Base-by-base conservation (phyloP, 2,888 invertebrate genomes). In the Pseudococcus jackbeardsleyi region DNA sequence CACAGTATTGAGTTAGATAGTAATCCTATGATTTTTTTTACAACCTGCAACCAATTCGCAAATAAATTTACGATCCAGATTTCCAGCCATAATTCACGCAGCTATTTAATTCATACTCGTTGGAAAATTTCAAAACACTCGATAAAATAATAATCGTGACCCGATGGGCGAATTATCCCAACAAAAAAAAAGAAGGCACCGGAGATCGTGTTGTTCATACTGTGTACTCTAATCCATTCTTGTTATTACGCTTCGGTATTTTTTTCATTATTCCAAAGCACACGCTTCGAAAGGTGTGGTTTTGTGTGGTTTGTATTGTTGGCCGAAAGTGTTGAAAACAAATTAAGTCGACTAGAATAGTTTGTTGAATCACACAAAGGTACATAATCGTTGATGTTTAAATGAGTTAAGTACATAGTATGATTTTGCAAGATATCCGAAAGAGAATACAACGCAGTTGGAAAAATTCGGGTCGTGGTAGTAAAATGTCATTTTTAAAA, bases 281-380 rank as follows among this genome's bases (percentile, higher is more conserved):
- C 79, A 72, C 68, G 68, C 79, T 42, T 79, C 42, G 42, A 79
- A 79, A 79, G 79, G 79, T 79, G 79, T 79, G 79, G 79, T 79
- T 79, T 59, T 79, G 79, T 79, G 79, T 42, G 79, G 79, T 79
- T 79, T 79, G 42, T 42, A 79, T 79, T 79, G 79, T 79, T 79
- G 33, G 68, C 79, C 1, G 46, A 79, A 79, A 79, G 79, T 42
- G 79, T 79, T 79, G 79, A 79, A 79, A 79, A 79, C 79, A 79
- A 79, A 79, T 79, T 79, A 42, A 42, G 79, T 79, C 42, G n/a
- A 42, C 79, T 46, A 79, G 79, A 79, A 79, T 79, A 33, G 26
- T 59, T 19, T 1, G 19, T n/a, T 59, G 5, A 54, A 9, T 59
- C 59, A 19, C n/a, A 59, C 19, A 59, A 19, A 59, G 59, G n/a